Conservation (phyloP, 2,113 vertebrate species). For the Ifrita kowaldi region DNA sequence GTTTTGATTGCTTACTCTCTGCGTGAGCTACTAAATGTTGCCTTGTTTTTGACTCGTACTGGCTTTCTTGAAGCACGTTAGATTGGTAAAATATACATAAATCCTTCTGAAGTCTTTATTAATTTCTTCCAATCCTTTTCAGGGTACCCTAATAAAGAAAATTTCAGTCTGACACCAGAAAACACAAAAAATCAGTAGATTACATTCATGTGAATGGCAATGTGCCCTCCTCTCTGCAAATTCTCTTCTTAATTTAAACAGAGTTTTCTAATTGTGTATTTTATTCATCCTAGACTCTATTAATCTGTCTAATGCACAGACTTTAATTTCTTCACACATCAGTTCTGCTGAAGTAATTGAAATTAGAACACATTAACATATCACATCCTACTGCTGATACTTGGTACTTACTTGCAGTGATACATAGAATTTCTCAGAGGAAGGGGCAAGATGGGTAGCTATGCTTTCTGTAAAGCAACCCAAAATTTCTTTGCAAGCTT, state of each 20-base stretch:
- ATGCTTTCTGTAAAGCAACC: neutral
- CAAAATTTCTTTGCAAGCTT: neutral
- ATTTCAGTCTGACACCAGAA: neutral
- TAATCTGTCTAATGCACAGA: conserved; percentile 51
- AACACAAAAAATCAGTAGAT: neutral
- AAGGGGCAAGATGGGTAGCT: neutral
- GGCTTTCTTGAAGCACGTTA: neutral
- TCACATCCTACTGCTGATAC: conserved; percentile 34
- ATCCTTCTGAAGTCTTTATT: neutral
- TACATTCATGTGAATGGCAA: neutral
- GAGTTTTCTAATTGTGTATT: conserved; percentile 20
- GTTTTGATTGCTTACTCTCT: neutral
- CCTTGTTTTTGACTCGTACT: neutral
- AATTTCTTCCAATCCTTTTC: neutral
- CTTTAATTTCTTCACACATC: conserved; percentile 62
- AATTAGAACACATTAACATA: conserved; percentile 58
- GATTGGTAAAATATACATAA: neutral
- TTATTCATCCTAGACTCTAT: conserved; percentile 36
- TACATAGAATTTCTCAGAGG: neutral
- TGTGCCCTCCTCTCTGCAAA: neutral
- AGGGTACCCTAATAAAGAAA: neutral
- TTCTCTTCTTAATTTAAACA: conserved; percentile 12
- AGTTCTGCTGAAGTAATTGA: conserved; percentile 66
- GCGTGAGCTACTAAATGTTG: neutral
- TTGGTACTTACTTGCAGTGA: neutral